phyloP scores from a whole-genome alignment of 2,888 invertebrate species.

The Frankliniella fusca region DNA sequence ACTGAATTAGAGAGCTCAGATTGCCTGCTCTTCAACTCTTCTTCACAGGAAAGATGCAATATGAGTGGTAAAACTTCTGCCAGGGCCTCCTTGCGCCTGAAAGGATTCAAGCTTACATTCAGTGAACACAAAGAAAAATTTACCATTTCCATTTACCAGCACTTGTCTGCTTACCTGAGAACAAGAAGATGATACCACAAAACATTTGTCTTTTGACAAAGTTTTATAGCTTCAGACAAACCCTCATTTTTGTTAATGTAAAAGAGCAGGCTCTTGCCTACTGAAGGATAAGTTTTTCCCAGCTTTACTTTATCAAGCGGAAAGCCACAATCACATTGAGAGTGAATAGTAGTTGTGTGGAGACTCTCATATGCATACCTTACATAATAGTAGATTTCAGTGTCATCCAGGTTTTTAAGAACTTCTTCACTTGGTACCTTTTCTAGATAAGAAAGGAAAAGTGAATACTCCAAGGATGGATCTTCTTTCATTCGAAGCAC shows the following conservation, averaged over 20 bases:
- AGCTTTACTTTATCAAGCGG: background rate
- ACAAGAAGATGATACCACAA: background rate
- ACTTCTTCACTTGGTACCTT: background rate
- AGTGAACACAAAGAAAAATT: background rate
- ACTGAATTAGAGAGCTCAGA: background rate
- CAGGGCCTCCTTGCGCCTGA: background rate
- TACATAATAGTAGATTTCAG: background rate
- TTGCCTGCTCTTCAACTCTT: background rate
- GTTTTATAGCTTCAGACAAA: background rate
- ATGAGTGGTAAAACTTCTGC: conserved; percentile 7
- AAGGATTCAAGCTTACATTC: background rate
- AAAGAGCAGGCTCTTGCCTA: background rate
- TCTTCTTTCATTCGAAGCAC: background rate
- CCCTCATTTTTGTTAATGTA: background rate
- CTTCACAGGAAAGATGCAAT: background rate
- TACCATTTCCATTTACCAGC: background rate
- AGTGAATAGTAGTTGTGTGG: background rate
- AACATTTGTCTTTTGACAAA: background rate
- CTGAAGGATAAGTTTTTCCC: background rate
- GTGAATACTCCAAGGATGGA: background rate
- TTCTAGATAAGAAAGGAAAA: background rate
- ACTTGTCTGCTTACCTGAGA: background rate
- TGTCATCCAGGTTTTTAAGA: background rate
- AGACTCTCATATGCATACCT: background rate
- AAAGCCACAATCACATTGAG: background rate